These are phyloP conservation scores for Parauchenoglanis punctatus DNA, from an alignment of 2,797 vertebrate species.

Conservation along the genomic window DNA sequence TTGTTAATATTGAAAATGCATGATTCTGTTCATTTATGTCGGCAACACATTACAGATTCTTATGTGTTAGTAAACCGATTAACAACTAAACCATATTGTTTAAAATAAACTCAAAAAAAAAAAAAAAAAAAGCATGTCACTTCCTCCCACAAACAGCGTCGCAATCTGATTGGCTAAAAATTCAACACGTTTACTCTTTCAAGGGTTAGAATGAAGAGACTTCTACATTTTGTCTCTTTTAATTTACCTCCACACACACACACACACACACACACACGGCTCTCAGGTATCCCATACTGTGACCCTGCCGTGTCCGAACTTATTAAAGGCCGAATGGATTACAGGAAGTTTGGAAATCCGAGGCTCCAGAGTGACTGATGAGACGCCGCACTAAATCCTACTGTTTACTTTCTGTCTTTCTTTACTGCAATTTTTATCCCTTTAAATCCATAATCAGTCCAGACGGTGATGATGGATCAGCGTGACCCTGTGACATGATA, in stretches of 20 bases:
- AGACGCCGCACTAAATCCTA: constrained; percentile 61
- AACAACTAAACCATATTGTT: neutral
- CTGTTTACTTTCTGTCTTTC: neutral
- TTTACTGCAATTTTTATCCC: neutral
- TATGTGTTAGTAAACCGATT: neutral
- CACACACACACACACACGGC: constrained; percentile 44
- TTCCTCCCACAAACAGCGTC: neutral
- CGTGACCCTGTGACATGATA: neutral
- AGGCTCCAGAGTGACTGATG: constrained; percentile 58
- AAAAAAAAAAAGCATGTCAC: neutral
- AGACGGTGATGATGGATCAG: neutral
- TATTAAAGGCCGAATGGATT: constrained; percentile 70
- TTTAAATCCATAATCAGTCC: neutral
- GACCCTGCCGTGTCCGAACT: constrained; percentile 68
- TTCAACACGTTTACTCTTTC: neutral
- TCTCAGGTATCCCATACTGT: constrained; percentile 78
- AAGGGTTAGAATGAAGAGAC: neutral
- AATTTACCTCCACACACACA: neutral
- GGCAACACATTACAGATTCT: neutral
- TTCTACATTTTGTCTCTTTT: neutral
- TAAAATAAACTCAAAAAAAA: neutral
- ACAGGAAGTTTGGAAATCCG: constrained; percentile 71
- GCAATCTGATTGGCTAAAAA: neutral
- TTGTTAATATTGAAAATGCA: too few species aligned
- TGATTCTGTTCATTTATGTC: neutral